A percentile compares a stretch with the other conserved stretches of the same genome.
phyloP scores from a whole-genome alignment of 2,888 invertebrate genomes.

The Agonum fuliginosum region DNA sequence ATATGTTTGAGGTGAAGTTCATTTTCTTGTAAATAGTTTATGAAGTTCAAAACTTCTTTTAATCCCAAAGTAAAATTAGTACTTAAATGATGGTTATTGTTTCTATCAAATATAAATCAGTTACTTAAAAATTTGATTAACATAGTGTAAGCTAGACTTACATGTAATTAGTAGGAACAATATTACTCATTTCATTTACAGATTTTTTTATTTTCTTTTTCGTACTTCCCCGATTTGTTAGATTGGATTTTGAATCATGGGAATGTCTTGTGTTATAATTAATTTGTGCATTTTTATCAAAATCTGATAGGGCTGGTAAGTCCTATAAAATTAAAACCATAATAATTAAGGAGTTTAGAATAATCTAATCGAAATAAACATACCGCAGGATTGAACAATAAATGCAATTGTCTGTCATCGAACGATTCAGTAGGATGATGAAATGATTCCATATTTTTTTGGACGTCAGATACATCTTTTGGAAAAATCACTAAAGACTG shows the following conservation, averaged over 20 bases:
- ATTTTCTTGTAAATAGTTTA: conserved; percentile 64
- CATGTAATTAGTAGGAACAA: conserved; percentile 27
- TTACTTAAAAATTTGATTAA: neutral
- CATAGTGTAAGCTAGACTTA: neutral
- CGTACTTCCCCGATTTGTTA: neutral
- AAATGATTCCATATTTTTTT: neutral
- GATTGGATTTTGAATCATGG: neutral
- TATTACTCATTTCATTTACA: neutral
- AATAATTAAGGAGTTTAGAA: neutral
- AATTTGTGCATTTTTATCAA: neutral
- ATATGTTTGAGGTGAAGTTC: conserved; percentile 65
- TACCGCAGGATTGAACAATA: conserved; percentile 28
- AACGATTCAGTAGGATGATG: conserved; percentile 2
- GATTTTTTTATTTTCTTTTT: conserved; percentile 7
- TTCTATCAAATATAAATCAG: conserved; percentile 5
- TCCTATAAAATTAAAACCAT: no score
- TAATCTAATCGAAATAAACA: neutral
- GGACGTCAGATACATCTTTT: neutral
- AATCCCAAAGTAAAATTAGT: conserved; percentile 7
- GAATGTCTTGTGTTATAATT: neutral
- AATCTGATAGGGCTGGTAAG: conserved; percentile 6
- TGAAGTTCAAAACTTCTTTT: conserved; percentile 63
- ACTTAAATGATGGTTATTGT: conserved; percentile 26
- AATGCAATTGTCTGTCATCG: conserved; percentile 1
- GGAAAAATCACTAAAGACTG: neutral